phyloP scores from a whole-genome alignment of 2,888 invertebrate genomes.

The Athripsodes cinereus region DNA sequence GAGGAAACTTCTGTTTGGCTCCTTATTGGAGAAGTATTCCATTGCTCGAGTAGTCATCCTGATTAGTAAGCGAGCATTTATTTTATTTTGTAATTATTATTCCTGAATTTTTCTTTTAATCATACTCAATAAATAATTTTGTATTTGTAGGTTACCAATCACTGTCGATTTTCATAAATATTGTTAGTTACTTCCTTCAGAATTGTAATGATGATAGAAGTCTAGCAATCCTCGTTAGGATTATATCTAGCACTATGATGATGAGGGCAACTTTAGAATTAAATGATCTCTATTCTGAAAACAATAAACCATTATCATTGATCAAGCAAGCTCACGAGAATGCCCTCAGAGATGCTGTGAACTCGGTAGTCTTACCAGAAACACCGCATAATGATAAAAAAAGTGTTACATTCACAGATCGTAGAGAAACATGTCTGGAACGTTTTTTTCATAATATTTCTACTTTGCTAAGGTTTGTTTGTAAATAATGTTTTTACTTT shows the following conservation, averaged over 20 bases:
- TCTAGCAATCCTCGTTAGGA: constrained; percentile 54
- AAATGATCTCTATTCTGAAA: constrained; percentile 38
- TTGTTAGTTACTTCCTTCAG: constrained; percentile 54
- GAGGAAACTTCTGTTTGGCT: constrained; percentile 40
- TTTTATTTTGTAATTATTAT: too few relatives aligned
- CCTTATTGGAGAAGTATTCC: constrained; percentile 43
- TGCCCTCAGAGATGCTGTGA: constrained; percentile 40
- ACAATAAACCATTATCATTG: constrained; percentile 40
- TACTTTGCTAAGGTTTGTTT: constrained; percentile 39
- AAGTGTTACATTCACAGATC: constrained; percentile 28
- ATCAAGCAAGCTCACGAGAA: constrained; percentile 41
- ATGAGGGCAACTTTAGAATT: constrained; percentile 43
- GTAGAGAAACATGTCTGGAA: constrained; percentile 33
- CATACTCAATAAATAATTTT: background rate
- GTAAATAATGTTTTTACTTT: background rate
- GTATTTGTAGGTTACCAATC: constrained; percentile 51
- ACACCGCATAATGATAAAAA: constrained; percentile 33
- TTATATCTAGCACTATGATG: constrained; percentile 54
- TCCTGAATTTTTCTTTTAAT: background rate
- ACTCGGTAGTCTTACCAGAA: constrained; percentile 37
- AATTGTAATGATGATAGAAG: constrained; percentile 54
- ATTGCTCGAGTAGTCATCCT: constrained; percentile 44
- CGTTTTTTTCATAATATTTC: constrained; percentile 42
- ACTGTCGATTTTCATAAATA: constrained; percentile 55
- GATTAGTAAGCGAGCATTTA: constrained; percentile 37